phyloP scores from a whole-genome alignment of 1,140 invertebrate genomes.

The Aphidius gifuensis region DNA sequence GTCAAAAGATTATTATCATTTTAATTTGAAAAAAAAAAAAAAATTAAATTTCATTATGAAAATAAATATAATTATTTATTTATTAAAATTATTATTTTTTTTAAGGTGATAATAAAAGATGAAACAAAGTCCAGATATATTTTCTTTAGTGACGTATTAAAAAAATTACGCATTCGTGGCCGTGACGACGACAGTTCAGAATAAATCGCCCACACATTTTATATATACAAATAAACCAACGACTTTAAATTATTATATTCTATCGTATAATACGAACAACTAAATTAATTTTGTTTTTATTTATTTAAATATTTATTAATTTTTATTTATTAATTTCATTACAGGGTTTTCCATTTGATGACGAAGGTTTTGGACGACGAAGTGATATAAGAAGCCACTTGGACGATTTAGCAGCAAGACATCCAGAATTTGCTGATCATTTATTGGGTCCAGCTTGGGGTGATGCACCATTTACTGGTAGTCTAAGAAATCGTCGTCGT shows the following conservation, averaged over 20 bases:
- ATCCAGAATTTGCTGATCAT: slow-evolving; percentile 64
- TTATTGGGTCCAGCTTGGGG: slow-evolving; percentile 52
- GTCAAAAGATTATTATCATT: neutral
- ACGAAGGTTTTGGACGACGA: slow-evolving; percentile 56
- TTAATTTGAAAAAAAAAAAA: neutral
- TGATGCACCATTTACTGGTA: slow-evolving; percentile 46
- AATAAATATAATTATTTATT: neutral
- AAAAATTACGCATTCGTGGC: slow-evolving; percentile 22
- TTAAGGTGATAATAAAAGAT: slow-evolving; percentile 14
- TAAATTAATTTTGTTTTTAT: neutral
- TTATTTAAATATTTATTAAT: neutral
- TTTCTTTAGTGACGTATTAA: too few species aligned
- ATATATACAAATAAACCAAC: slow-evolving; percentile 24
- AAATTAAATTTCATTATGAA: neutral
- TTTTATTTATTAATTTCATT: slow-evolving; percentile 29
- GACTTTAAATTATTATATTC: slow-evolving; percentile 15
- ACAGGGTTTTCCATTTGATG: slow-evolving; percentile 69
- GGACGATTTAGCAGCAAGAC: slow-evolving; percentile 59
- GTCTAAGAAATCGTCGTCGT: slow-evolving; percentile 42
- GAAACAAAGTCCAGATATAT: too few species aligned
- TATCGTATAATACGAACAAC: neutral
- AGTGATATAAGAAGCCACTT: slow-evolving; percentile 57
- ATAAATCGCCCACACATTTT: slow-evolving; percentile 21
- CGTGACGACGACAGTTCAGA: slow-evolving; percentile 25
- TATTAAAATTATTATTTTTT: slow-evolving; percentile 11